These are phyloP conservation scores for Hetaerina titia DNA, from an alignment of 2,888 invertebrate species.

Conservation along the genomic window DNA sequence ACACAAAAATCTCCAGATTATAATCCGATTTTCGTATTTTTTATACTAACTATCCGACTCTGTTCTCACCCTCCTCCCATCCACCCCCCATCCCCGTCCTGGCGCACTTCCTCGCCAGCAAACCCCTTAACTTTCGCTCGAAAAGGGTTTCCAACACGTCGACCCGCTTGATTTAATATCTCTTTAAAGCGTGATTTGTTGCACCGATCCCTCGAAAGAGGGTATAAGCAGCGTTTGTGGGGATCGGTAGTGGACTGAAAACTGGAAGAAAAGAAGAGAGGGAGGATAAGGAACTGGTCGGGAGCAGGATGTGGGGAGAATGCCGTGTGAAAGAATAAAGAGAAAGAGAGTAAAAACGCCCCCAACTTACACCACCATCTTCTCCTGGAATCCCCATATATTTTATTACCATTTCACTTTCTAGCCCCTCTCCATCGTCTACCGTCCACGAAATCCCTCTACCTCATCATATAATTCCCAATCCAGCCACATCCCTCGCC, in stretches of 20 bases:
- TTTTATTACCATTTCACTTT: constrained; percentile 49
- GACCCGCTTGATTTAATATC: constrained; percentile 58
- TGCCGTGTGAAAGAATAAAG: background rate
- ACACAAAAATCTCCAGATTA: constrained; percentile 38
- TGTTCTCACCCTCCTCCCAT: background rate
- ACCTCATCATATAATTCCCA: constrained; percentile 36
- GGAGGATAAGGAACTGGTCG: background rate
- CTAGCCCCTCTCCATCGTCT: constrained; percentile 22
- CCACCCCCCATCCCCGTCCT: background rate
- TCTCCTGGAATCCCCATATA: background rate
- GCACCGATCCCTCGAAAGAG: constrained; percentile 44
- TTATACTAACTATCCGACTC: background rate
- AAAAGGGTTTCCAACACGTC: constrained; percentile 44
- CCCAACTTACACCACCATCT: background rate
- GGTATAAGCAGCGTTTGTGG: background rate
- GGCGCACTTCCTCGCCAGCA: background rate
- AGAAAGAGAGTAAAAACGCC: background rate
- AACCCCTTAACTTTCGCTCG: background rate
- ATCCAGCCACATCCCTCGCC: background rate
- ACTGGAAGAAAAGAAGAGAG: background rate
- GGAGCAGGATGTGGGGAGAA: background rate
- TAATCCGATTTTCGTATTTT: constrained; percentile 30
- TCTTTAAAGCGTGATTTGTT: constrained; percentile 63
- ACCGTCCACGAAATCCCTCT: background rate
- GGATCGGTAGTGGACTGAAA: background rate